Evolutionary conservation across 2,888 invertebrate genomes (phyloP).

Genomic region (Pollenia griseotomentosa): DNA sequence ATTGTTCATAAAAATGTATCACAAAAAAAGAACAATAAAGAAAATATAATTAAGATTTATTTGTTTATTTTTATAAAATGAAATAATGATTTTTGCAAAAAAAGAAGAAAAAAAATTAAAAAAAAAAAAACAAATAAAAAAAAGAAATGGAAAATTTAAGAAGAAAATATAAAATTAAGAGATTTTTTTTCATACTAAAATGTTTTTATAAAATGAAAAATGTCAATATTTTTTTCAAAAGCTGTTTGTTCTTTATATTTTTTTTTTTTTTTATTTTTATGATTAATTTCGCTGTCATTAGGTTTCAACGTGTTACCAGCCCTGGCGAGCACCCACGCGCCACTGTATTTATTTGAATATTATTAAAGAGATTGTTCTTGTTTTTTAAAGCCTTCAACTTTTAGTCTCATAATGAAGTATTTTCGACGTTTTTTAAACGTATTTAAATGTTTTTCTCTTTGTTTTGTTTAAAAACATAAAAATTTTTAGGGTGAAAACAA

Average conservation of each 20-base stretch:
- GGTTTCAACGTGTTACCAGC: not conserved
- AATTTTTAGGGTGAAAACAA: slow-evolving; percentile 49
- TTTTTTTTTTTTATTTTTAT: too few species aligned
- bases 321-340: slow-evolving; percentile 49
- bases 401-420: not conserved
- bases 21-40: not conserved
- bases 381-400: slow-evolving; percentile 58
- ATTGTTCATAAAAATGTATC: not conserved
- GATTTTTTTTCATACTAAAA: too few species aligned
- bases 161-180: too few species aligned
- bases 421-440: not conserved
- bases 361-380: not conserved
- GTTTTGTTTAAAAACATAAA: slow-evolving; percentile 6
- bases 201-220: too few species aligned
- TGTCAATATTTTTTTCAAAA: too few species aligned
- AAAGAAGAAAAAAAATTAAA: not conserved
- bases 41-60: slow-evolving; percentile 39
- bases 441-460: not conserved
- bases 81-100: not conserved
- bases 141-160: not conserved
- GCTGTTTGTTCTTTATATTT: too few species aligned
- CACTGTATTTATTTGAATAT: slow-evolving; percentile 8
- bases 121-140: not conserved
- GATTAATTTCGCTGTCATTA: too few species aligned
- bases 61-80: slow-evolving; percentile 20